Conservation (phyloP, 1,140 invertebrate species). For the Luehdorfia chinensis region DNA sequence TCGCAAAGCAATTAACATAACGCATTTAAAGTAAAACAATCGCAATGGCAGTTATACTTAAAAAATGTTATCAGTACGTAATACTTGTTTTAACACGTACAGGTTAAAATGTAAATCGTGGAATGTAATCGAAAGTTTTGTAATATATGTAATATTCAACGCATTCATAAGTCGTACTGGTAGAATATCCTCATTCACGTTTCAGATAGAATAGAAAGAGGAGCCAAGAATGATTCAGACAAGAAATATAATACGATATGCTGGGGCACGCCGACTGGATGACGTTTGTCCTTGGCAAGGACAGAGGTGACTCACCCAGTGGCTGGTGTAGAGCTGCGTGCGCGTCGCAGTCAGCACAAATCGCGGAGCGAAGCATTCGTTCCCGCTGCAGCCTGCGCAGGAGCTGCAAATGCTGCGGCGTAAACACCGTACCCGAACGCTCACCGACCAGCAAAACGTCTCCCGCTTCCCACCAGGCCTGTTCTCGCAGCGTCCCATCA, state of each 20-base stretch:
- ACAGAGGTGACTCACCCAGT: conserved; percentile 83
- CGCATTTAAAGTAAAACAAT: conserved; percentile 5
- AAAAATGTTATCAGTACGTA: neutral
- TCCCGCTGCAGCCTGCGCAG: conserved; percentile 76
- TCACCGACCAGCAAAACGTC: conserved; percentile 77
- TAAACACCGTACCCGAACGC: conserved; percentile 79
- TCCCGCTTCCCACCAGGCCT: conserved; percentile 76
- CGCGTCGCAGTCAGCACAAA: conserved; percentile 81
- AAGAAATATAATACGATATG: too few relatives aligned
- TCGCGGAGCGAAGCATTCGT: conserved; percentile 81
- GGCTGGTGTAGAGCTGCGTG: conserved; percentile 87
- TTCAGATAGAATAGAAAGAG: too few relatives aligned
- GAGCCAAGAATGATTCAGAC: too few relatives aligned
- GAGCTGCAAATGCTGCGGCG: conserved; percentile 79
- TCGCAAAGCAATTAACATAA: conserved; percentile 16
- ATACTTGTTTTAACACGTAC: neutral
- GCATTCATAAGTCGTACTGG: too few relatives aligned
- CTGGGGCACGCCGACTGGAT: too few relatives aligned
- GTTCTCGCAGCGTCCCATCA: conserved; percentile 72
- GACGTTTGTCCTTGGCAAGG: too few relatives aligned
- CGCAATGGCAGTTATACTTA: conserved; percentile 2
- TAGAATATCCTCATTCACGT: too few relatives aligned
- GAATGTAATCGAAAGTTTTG: neutral
- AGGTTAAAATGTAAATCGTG: neutral
- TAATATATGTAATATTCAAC: neutral